A percentile compares a stretch with the other conserved stretches of the same genome.
Evolutionary conservation across 2,797 vertebrate species (phyloP).

Genomic region (Momotus momota): DNA sequence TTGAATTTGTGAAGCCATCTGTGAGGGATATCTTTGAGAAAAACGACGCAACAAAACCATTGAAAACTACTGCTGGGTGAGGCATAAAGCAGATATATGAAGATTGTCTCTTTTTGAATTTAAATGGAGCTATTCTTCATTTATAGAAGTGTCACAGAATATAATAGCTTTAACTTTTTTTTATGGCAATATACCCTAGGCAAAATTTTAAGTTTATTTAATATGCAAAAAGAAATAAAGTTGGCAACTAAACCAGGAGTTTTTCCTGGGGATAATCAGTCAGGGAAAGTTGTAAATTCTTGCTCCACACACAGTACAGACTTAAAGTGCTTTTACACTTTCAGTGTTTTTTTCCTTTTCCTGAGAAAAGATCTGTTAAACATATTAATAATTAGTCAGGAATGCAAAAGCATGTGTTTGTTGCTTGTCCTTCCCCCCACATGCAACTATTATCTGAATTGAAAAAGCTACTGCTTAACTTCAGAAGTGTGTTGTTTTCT

Average conservation of each 20-base stretch:
- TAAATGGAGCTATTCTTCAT: neutral
- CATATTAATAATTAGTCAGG: neutral
- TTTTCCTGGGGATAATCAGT: neutral
- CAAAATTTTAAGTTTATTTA: neutral
- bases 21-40: neutral
- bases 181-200: neutral
- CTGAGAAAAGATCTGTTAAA: neutral
- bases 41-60: neutral
- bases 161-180: neutral
- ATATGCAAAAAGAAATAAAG: neutral
- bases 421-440: neutral
- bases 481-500: neutral
- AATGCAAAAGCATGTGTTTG: neutral
- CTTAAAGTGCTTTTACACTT: neutral
- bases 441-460: neutral
- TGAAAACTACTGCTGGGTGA: neutral
- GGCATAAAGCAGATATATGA: neutral
- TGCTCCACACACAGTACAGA: neutral
- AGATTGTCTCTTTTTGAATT: neutral
- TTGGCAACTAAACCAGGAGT: neutral
- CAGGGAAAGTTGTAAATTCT: neutral
- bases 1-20: neutral
- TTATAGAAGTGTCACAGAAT: neutral
- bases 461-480: neutral
- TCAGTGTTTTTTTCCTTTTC: neutral